These are phyloP conservation scores for Nothoprocta perdicaria DNA, from an alignment of 2,113 vertebrate genomes.

Conservation along the genomic window DNA sequence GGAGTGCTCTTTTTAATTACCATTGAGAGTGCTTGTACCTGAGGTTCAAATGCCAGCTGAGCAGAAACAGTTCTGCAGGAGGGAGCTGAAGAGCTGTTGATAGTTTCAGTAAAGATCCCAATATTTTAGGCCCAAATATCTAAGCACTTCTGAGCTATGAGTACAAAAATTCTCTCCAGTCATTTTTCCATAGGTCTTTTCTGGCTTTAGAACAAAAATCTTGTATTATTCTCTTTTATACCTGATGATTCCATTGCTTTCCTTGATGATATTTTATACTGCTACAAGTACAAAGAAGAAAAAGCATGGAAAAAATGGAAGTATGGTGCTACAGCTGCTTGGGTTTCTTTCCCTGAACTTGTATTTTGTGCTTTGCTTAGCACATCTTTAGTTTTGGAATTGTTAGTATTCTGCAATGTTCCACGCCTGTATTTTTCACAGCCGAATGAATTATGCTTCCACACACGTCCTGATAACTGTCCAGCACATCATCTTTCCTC, in stretches of 20 bases:
- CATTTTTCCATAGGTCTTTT: background rate
- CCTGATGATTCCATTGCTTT: background rate
- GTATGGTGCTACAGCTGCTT: background rate
- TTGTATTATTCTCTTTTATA: background rate
- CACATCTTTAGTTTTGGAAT: background rate
- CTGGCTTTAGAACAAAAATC: background rate
- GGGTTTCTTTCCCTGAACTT: background rate
- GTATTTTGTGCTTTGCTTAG: background rate
- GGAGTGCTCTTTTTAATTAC: background rate
- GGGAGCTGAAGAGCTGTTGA: background rate
- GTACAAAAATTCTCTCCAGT: background rate
- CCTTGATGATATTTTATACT: background rate
- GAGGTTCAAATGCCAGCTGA: background rate
- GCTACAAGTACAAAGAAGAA: background rate
- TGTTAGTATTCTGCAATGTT: background rate
- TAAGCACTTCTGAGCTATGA: background rate
- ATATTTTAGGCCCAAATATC: background rate
- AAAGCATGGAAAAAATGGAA: background rate
- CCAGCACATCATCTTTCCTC: constrained; percentile 1
- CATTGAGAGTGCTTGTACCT: background rate
- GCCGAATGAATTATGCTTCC: background rate
- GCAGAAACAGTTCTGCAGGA: rapidly evolving
- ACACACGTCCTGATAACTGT: background rate
- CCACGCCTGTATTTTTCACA: background rate
- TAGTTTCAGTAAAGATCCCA: background rate